Percentiles rank a stretch among this genome's conserved stretches.
These are phyloP conservation scores for Eubasilissa splendida DNA, from an alignment of 2,888 invertebrate genomes.

Conservation along the genomic window DNA sequence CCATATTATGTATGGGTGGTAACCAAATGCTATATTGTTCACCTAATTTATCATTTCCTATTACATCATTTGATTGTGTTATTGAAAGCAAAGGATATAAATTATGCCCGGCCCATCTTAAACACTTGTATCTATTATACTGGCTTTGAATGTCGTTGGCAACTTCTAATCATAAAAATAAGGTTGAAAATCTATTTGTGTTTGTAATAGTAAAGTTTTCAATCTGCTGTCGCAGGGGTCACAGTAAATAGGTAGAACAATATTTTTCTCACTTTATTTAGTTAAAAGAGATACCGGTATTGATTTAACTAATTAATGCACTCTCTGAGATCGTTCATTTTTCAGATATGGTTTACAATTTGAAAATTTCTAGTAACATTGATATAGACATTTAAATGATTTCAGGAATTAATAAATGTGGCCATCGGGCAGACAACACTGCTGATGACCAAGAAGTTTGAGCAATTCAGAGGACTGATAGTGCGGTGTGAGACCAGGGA, in stretches of 20 bases:
- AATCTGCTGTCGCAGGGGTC: too few species aligned
- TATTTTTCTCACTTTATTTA: too few species aligned
- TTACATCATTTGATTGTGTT: background rate
- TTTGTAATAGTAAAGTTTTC: too few species aligned
- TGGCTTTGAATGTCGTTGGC: too few species aligned
- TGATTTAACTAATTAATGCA: conserved; percentile 5
- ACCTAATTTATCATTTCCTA: background rate
- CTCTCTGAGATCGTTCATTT: background rate
- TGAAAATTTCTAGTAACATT: background rate
- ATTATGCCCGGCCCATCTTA: too few species aligned
- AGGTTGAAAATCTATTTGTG: too few species aligned
- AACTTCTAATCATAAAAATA: too few species aligned
- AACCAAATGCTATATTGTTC: background rate
- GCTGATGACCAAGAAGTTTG: conserved; percentile 82
- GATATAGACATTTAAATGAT: background rate
- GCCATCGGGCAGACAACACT: conserved; percentile 86
- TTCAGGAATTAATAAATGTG: conserved; percentile 75
- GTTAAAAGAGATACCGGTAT: too few species aligned
- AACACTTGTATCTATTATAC: too few species aligned
- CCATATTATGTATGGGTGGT: too few species aligned
- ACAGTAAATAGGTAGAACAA: too few species aligned
- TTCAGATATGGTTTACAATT: background rate
- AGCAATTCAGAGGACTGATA: conserved; percentile 80
- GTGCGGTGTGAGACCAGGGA: conserved; percentile 66
- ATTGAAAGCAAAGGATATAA: too few species aligned